These are phyloP conservation scores for Corbicula japonica DNA, from an alignment of 2,888 invertebrate genomes.

Conservation along the genomic window DNA sequence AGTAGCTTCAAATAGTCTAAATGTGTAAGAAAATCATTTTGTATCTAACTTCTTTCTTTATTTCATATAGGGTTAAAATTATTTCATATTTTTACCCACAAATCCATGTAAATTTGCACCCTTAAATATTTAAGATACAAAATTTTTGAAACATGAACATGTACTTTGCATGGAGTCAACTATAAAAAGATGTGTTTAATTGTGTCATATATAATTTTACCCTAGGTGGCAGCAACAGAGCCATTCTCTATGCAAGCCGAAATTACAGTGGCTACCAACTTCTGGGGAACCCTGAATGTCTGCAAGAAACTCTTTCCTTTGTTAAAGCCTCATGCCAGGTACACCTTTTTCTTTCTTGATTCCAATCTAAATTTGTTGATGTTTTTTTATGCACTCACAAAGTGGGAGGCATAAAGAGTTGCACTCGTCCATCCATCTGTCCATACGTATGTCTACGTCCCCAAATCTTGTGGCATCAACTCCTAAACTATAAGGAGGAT, in stretches of 20 bases:
- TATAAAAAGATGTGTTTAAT: not conserved
- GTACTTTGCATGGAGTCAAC: not conserved
- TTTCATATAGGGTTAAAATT: not conserved
- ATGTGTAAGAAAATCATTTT: too few species aligned
- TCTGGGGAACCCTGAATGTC: slow-evolving; percentile 89
- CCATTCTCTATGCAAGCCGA: slow-evolving; percentile 91
- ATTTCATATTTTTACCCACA: not conserved
- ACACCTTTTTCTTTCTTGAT: too few species aligned
- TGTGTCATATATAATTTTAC: too few species aligned
- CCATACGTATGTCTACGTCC: too few species aligned
- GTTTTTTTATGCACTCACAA: too few species aligned
- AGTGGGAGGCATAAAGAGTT: too few species aligned
- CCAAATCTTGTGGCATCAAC: too few species aligned
- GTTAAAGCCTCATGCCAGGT: slow-evolving; percentile 90
- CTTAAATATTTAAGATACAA: not conserved
- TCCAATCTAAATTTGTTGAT: too few species aligned
- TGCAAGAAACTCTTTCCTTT: slow-evolving; percentile 92
- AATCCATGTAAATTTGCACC: not conserved
- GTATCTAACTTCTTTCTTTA: too few species aligned
- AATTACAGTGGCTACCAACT: slow-evolving; percentile 91
- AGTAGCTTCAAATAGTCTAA: not conserved
- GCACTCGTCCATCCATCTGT: too few species aligned
- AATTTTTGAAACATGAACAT: not conserved
- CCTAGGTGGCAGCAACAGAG: too few species aligned
- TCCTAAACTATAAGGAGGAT: too few species aligned